Conservation (phyloP, 2,888 invertebrate species). For the Cheilosia urbana region DNA sequence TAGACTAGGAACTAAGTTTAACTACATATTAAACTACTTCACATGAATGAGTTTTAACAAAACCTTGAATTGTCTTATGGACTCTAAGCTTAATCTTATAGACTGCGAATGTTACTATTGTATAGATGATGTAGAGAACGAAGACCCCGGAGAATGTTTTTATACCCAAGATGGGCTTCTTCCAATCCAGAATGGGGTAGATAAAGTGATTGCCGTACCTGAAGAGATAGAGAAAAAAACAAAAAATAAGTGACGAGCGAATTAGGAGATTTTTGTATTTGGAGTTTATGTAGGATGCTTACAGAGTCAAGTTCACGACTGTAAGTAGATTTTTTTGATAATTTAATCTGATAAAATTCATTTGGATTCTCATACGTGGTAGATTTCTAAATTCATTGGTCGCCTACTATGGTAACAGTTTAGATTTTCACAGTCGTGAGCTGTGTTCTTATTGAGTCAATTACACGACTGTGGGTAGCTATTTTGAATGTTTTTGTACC, state of each 20-base stretch:
- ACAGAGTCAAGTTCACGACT: neutral
- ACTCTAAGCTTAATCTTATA: slow-evolving; percentile 80
- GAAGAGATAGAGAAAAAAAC: slow-evolving; percentile 74
- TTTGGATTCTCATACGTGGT: no score
- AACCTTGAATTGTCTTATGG: slow-evolving; percentile 78
- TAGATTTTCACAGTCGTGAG: no score
- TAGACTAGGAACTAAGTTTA: slow-evolving; percentile 37
- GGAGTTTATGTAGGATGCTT: neutral
- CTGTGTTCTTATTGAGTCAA: no score
- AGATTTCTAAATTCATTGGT: no score
- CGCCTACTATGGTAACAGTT: no score
- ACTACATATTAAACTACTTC: slow-evolving; percentile 34
- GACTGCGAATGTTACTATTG: slow-evolving; percentile 79
- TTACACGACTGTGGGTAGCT: no score
- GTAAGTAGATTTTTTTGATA: no score
- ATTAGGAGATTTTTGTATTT: neutral
- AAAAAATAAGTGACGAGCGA: neutral
- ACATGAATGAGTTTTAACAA: slow-evolving; percentile 52
- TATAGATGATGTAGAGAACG: slow-evolving; percentile 79
- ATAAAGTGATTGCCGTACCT: slow-evolving; percentile 87
- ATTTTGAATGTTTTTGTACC: no score
- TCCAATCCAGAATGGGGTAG: slow-evolving; percentile 91
- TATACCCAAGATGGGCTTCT: slow-evolving; percentile 85
- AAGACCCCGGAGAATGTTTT: slow-evolving; percentile 81
- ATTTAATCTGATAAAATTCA: no score